Conservation (phyloP, 1,140 invertebrate genomes). For the Ips typographus region DNA sequence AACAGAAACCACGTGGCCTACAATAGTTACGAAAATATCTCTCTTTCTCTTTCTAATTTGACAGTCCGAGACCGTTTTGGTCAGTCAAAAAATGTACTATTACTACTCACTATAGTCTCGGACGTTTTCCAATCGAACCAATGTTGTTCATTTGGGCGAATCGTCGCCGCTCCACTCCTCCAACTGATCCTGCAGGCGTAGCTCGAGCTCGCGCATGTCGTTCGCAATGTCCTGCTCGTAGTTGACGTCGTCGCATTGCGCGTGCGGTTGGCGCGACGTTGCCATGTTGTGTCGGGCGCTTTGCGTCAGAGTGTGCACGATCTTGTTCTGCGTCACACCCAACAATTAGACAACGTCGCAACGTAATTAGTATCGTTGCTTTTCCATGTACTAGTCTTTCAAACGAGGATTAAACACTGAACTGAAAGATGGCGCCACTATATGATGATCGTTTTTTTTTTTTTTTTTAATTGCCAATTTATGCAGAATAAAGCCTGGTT, state of each 20-base stretch:
- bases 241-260: conserved; percentile 58
- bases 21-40: too few relatives aligned
- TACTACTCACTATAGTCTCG: too few relatives aligned
- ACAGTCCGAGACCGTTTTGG: too few relatives aligned
- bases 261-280: not conserved
- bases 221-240: conserved; percentile 69
- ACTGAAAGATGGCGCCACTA: too few relatives aligned
- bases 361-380: not conserved
- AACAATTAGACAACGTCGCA: not conserved
- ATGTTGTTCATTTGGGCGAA: conserved; percentile 51
- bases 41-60: too few relatives aligned
- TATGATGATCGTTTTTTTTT: too few relatives aligned
- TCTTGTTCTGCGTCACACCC: conserved; percentile 32
- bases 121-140: too few relatives aligned
- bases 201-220: conserved; percentile 67
- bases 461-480: too few relatives aligned
- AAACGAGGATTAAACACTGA: not conserved
- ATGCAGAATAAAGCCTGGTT: too few relatives aligned
- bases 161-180: conserved; percentile 69
- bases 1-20: too few relatives aligned
- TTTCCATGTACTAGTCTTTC: not conserved
- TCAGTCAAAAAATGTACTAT: too few relatives aligned
- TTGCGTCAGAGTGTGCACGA: conserved; percentile 47
- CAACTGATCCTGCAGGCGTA: conserved; percentile 65
- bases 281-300: conserved; percentile 35